These are phyloP conservation scores for Dinoponera quadriceps DNA, from an alignment of 1,140 invertebrate genomes.

Conservation along the genomic window DNA sequence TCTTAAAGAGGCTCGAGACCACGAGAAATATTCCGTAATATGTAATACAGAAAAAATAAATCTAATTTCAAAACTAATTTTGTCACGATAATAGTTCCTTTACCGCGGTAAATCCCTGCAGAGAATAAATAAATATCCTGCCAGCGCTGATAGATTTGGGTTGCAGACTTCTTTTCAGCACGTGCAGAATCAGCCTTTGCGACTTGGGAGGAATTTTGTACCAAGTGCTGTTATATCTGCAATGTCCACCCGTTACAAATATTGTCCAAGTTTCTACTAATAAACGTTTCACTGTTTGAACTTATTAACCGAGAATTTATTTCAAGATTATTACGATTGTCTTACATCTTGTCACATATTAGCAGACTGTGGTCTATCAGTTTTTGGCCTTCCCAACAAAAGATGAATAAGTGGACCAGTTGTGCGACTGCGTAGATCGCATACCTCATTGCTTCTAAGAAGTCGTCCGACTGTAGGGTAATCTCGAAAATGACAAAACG, in stretches of 20 bases:
- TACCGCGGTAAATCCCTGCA: no score
- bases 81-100: no score
- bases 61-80: no score
- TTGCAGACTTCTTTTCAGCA: slow-evolving; percentile 10
- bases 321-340: background rate
- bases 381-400: slow-evolving; percentile 66
- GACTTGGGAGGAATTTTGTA: slow-evolving; percentile 18
- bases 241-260: background rate
- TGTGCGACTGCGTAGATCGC: slow-evolving; percentile 41
- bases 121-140: background rate
- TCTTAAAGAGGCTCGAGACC: no score
- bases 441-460: slow-evolving; percentile 37
- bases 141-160: slow-evolving; percentile 30
- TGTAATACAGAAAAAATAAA: no score
- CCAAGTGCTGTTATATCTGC: slow-evolving; percentile 18
- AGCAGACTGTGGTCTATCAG: slow-evolving; percentile 65
- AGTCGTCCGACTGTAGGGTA: background rate
- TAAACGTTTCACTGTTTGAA: background rate
- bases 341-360: slow-evolving; percentile 57
- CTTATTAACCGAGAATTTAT: background rate
- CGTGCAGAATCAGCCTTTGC: slow-evolving; percentile 7
- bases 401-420: slow-evolving; percentile 67
- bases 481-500: background rate
- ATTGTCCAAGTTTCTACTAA: no score
- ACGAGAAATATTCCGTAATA: no score